Conservation (phyloP, 2,888 invertebrate species). For the Herminia tarsipennalis region DNA sequence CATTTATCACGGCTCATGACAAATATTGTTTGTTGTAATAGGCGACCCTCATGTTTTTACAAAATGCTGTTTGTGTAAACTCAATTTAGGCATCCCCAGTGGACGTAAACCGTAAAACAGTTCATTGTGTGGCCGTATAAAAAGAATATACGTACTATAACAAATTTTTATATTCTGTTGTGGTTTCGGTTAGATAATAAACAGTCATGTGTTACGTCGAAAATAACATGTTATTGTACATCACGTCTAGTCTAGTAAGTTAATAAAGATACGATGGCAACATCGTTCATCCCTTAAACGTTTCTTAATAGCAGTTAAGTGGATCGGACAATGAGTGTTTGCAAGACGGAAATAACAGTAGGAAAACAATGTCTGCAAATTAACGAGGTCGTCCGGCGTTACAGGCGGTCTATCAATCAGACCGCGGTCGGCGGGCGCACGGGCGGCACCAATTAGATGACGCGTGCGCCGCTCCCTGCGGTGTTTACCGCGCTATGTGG, state of each 20-base stretch:
- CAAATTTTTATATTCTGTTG: constrained; percentile 4
- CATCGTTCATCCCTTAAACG: constrained; percentile 1
- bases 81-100: constrained; percentile 18
- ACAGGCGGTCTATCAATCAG: constrained; percentile 80
- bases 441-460: constrained; percentile 58
- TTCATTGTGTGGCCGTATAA: constrained; percentile 7
- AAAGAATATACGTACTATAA: constrained; percentile 7
- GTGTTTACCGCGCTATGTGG: constrained; percentile 49
- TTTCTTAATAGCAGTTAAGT: constrained; percentile 22
- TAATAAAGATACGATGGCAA: constrained; percentile 8
- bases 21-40: constrained; percentile 8
- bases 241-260: constrained; percentile 1
- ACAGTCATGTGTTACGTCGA: background rate
- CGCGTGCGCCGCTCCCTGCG: constrained; percentile 71
- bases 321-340: constrained; percentile 20
- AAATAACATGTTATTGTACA: background rate
- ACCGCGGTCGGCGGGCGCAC: constrained; percentile 43
- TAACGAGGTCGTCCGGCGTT: constrained; percentile 72
- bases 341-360: constrained; percentile 55
- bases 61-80: constrained; percentile 33
- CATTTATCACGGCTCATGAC: constrained; percentile 6
- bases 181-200: background rate
- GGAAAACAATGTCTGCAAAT: constrained; percentile 60
- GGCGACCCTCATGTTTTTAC: constrained; percentile 24
- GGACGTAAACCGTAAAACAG: constrained; percentile 9